Conservation (phyloP, 2,888 invertebrate species). For the Tetragonisca angustula region DNA sequence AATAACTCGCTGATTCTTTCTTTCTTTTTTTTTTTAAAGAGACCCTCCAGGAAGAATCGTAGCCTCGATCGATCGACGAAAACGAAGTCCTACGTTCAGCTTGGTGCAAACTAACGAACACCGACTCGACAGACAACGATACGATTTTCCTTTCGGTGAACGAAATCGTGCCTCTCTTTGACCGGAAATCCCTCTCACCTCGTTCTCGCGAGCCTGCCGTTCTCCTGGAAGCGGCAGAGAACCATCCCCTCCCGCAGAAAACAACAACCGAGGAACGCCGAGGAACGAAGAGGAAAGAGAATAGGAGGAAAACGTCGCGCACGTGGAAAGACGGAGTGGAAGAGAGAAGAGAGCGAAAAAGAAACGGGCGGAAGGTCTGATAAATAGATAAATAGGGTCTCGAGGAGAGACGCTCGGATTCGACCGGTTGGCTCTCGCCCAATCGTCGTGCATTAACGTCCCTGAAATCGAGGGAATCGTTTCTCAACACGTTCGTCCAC, state of each 20-base stretch:
- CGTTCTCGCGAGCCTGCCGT: background rate
- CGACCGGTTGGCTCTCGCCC: slow-evolving; percentile 60
- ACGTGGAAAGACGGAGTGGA: background rate
- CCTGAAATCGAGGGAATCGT: slow-evolving; percentile 64
- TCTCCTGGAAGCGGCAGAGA: background rate
- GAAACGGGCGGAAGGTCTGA: slow-evolving; percentile 50
- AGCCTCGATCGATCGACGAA: background rate
- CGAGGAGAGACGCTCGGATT: slow-evolving; percentile 60
- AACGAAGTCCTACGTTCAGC: no score
- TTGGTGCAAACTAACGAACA: slow-evolving; percentile 53
- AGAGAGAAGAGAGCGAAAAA: background rate
- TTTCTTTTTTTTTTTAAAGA: no score
- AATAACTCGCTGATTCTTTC: no score
- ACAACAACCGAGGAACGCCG: background rate
- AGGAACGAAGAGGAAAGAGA: background rate
- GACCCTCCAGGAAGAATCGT: no score
- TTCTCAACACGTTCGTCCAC: slow-evolving; percentile 52
- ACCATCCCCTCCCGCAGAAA: background rate
- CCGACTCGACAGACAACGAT: slow-evolving; percentile 52
- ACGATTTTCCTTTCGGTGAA: slow-evolving; percentile 50
- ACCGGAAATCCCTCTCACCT: background rate
- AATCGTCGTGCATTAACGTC: slow-evolving; percentile 72
- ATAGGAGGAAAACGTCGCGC: background rate
- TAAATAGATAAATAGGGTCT: slow-evolving; percentile 74
- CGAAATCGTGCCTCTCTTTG: slow-evolving; percentile 45